Evolutionary conservation across 37 sponge, comb jelly and placozoan genomes (phyloP), one percentile per base, ranked within the genome.

Genomic region (Bolinopsis microptera): DNA sequence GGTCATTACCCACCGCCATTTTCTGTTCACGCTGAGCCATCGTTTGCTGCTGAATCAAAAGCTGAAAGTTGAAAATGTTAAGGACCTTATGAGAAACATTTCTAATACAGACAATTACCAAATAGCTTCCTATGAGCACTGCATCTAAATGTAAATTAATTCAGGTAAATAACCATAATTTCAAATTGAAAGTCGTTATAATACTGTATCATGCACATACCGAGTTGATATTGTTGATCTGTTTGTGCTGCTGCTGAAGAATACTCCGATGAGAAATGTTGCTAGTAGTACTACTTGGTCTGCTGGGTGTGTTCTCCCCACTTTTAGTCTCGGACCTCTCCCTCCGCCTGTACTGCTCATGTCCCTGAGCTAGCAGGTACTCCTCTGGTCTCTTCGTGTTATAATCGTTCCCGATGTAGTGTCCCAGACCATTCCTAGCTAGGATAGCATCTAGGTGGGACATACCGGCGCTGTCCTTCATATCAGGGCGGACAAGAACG

Each of bases 231-330:
- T 35, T 77, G 80, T 32, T 77, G 21, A 77, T 77, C 30, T 86
- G 90, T 30, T 86, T 86, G 26, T 86, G 90, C 31, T 86, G 90
- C 61, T 86, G 90, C 90, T 86, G 90, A 3, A 86, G 90, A 24
- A 86, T 86, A n/a, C 61, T 86, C 61, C 61, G 1, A 41, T 86
- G 90, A 0, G 90, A 86, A 27, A 86, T 41, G 30, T 34, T 86
- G 90, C 38, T 24, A 5, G 90, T 41, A n/a, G 41, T 86, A 86
- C 90, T 41, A 3, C 36, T 24, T 0, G 61, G 41, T 41, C 90
- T 41, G 26, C 90, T 41, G 2, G 41, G 61, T 21, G 90, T 41
- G 3, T 39, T 41, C 48, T 39, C 90, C 61, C 61, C 61, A 5
- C 61, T 40, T 48, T 41, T 38, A 9, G 61, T 27, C 26, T 33